Percentiles rank a stretch among this genome's conserved stretches.
These are phyloP conservation scores for Drosophila mauritiana DNA, from an alignment of 1,140 invertebrate genomes.

Conservation along the genomic window DNA sequence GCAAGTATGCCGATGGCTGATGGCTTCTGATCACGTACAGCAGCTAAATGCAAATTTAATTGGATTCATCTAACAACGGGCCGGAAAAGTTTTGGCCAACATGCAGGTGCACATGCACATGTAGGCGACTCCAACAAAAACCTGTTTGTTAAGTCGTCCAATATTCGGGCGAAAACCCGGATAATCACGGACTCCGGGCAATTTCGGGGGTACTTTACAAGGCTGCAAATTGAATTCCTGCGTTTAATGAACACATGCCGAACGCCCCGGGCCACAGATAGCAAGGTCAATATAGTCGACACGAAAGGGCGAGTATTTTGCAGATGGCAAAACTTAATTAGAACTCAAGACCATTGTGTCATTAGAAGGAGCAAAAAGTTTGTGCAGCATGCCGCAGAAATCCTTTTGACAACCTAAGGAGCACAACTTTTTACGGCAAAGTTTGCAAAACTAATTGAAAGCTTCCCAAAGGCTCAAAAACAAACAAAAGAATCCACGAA, in stretches of 20 bases:
- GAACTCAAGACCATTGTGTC: constrained; percentile 14
- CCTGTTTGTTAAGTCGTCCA: constrained; percentile 18
- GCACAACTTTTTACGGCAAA: not conserved
- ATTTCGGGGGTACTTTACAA: constrained; percentile 10
- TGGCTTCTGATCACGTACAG: constrained; percentile 40
- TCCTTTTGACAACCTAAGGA: not conserved
- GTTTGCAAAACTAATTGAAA: not conserved
- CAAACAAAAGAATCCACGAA: not conserved
- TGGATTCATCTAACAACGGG: constrained; percentile 49
- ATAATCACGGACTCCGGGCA: constrained; percentile 7
- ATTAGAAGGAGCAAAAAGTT: not conserved
- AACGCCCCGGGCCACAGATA: constrained; percentile 6
- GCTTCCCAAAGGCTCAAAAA: not conserved
- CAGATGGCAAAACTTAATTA: constrained; percentile 31
- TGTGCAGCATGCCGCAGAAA: not conserved
- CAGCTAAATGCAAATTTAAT: constrained; percentile 66
- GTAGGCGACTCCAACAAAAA: not conserved
- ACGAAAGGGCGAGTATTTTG: constrained; percentile 6
- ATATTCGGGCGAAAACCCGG: constrained; percentile 1
- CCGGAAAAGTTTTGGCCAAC: constrained; percentile 32
- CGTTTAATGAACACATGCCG: constrained; percentile 31
- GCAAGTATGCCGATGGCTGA: constrained; percentile 37
- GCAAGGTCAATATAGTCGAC: constrained; percentile 15
- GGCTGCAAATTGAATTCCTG: constrained; percentile 29
- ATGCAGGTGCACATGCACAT: constrained; percentile 3